Percentiles rank a stretch among this genome's conserved stretches.
These are phyloP conservation scores for Empidonax traillii DNA, from an alignment of 2,113 vertebrate species.

Conservation along the genomic window DNA sequence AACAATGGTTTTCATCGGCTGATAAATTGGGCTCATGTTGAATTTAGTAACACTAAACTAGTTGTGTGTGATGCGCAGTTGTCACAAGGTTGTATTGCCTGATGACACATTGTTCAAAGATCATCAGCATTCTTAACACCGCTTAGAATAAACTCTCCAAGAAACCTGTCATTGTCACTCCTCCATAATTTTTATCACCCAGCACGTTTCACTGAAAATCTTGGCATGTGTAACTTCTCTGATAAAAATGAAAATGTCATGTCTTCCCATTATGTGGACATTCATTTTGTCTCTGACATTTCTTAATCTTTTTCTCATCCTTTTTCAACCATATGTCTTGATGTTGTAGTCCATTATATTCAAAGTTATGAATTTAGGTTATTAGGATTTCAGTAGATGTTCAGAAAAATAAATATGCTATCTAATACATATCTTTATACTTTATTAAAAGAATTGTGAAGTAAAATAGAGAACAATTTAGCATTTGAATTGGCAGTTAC, in stretches of 20 bases:
- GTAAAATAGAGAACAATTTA: neutral
- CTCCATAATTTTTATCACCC: neutral
- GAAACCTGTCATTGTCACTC: neutral
- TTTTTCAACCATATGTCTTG: neutral
- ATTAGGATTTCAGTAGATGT: neutral
- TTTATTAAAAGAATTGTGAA: neutral
- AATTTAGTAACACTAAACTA: neutral
- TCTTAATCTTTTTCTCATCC: neutral
- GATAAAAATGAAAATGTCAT: neutral
- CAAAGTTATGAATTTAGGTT: neutral
- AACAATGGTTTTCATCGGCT: neutral
- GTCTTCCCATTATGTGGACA: neutral
- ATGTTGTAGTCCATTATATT: neutral
- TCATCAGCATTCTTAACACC: neutral
- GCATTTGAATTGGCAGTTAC: neutral
- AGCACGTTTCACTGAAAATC: constrained; percentile 37
- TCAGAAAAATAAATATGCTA: neutral
- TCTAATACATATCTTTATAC: neutral
- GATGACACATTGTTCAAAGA: neutral
- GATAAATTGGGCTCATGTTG: accelerated
- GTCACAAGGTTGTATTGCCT: neutral
- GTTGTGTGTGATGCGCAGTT: neutral
- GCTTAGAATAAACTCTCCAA: neutral
- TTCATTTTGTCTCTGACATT: constrained; percentile 6
- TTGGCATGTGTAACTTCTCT: constrained; percentile 9